Percentiles rank a stretch among this genome's conserved stretches.
phyloP scores from a whole-genome alignment of 2,888 invertebrate species.

The Monochamus alternatus region DNA sequence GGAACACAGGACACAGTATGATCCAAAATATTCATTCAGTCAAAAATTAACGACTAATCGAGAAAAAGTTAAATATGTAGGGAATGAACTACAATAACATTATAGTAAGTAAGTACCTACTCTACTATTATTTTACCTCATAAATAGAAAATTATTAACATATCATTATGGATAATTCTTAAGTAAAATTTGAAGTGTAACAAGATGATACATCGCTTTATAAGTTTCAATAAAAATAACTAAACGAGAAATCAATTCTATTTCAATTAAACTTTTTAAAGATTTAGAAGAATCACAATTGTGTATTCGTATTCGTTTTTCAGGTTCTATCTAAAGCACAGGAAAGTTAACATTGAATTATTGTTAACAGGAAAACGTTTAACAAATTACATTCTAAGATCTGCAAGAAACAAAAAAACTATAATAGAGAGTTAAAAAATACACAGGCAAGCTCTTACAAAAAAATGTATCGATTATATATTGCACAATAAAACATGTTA shows the following conservation, averaged over 20 bases:
- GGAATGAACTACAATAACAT: no score
- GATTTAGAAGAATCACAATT: neutral
- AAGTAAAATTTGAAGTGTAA: no score
- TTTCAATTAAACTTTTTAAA: neutral
- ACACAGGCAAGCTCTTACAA: neutral
- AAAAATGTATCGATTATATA: neutral
- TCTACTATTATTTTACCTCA: no score
- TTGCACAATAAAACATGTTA: neutral
- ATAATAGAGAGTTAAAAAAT: neutral
- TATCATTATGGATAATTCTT: no score
- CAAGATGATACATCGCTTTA: neutral
- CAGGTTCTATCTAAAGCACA: neutral
- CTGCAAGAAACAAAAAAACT: neutral
- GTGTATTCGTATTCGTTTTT: neutral
- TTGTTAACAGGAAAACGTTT: slow-evolving; percentile 1
- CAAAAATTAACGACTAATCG: no score
- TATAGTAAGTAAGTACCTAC: no score
- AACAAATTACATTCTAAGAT: slow-evolving; percentile 4
- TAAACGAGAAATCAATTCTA: slow-evolving; percentile 3
- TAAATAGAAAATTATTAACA: no score
- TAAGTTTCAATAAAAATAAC: neutral
- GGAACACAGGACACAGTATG: no score
- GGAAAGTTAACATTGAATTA: neutral
- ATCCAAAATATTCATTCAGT: no score
- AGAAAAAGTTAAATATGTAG: no score